phyloP scores from a whole-genome alignment of 2,113 vertebrate genomes.

The Jacana jacana region DNA sequence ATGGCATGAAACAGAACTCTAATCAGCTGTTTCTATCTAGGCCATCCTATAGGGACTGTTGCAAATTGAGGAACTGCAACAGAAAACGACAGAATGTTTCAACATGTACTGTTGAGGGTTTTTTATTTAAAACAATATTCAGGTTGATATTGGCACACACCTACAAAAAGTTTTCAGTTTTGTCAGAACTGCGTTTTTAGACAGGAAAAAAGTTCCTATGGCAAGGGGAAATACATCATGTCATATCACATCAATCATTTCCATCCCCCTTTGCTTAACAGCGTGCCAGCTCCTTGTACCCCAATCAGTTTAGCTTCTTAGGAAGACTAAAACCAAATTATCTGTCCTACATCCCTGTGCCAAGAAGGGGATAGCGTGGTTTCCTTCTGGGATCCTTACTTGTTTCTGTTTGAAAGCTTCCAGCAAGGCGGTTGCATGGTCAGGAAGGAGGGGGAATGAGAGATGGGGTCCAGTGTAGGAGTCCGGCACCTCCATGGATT shows the following conservation, averaged over 20 bases:
- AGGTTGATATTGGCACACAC: background rate
- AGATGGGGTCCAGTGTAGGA: conserved; percentile 83
- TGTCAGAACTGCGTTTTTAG: background rate
- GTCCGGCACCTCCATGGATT: conserved; percentile 79
- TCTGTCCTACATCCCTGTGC: rapidly evolving
- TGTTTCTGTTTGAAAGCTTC: conserved; percentile 90
- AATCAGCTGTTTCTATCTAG: background rate
- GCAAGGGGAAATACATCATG: background rate
- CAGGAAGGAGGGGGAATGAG: conserved; percentile 85
- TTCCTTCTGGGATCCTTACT: conserved; percentile 73
- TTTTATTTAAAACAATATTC: background rate
- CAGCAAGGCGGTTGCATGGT: conserved; percentile 83
- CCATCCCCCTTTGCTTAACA: background rate
- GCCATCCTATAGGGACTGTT: background rate
- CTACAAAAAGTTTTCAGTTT: background rate
- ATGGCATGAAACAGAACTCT: background rate
- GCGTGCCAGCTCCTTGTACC: background rate
- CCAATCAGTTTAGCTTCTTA: background rate
- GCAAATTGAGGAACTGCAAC: background rate
- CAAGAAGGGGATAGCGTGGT: background rate
- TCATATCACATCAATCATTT: background rate
- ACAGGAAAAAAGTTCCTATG: background rate
- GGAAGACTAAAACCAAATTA: background rate
- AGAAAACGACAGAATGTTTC: background rate
- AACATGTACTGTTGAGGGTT: rapidly evolving